Base-by-base conservation (phyloP, 2,888 invertebrate genomes). In the Vesta saturnalis region DNA sequence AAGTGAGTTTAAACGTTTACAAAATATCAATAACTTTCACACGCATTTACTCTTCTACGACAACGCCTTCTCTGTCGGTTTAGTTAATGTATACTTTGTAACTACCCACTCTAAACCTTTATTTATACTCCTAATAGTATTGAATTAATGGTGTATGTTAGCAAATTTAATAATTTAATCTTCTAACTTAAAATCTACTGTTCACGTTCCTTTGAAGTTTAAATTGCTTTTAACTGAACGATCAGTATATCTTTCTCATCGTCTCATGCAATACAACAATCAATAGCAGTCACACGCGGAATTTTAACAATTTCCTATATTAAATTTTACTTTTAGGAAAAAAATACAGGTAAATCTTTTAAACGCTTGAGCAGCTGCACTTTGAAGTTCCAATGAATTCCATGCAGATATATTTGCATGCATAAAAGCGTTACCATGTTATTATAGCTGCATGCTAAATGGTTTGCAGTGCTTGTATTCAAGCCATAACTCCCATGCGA, bases 361-460 rank as follows among this genome's bases (percentile, higher is more conserved):
- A 52, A 52, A 52, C 19, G 21, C 19, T 21, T 52, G 52, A 21
- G 21, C 18, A 18, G 19, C 8, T 52, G 52, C 52, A 52, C 52
- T 52, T 52, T 49, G 22, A 8, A 21, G 19, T 23, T 16, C 19
- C 57, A 21, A 67, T 67, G 54, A 67, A 58, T 59, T 64, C 47
- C 56, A 68, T 68, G 52, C 16, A 30, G n/a, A 59, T 59, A 65
- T 60, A 64, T 64, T 68, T 68, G 60, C 60, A 64, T 68, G 55
- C 64, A 60, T 64, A 64, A 64, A 64, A 68, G 68, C 68, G 60
- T 64, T 60, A 47, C 63, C 49, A 60, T 64, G 60, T 56, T 68
- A 68, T 64, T 68, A 68, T 60, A 64, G 19, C 56, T 67, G 62
- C 67, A 67, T 62, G 57, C 39, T 62, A 58, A 64, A 56, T 49